Evolutionary conservation across 2,888 invertebrate genomes (phyloP).

Genomic region (Calliopum simillimum): DNA sequence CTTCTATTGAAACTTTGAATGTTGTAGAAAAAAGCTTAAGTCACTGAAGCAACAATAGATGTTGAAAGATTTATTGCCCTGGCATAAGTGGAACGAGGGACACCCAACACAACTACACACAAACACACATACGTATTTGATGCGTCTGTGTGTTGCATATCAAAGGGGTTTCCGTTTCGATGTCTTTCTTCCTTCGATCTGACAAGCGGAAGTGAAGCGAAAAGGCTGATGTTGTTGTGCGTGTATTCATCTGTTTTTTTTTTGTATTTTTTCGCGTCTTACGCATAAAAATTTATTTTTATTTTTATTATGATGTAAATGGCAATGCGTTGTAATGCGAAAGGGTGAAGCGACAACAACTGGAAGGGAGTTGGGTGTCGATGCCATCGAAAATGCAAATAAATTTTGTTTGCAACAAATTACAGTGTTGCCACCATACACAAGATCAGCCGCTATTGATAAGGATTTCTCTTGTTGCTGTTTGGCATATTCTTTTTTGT

Average conservation of each 20-base stretch:
- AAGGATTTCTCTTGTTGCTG: slow-evolving; percentile 19
- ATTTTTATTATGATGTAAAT: slow-evolving; percentile 55
- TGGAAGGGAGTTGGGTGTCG: slow-evolving; percentile 11
- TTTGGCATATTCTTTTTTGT: no score
- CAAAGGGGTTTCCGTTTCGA: no score
- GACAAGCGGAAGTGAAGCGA: slow-evolving; percentile 18
- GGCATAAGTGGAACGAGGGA: no score
- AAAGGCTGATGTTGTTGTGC: slow-evolving; percentile 31
- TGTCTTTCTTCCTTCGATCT: no score
- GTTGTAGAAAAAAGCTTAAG: no score
- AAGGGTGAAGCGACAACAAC: neutral
- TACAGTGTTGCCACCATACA: slow-evolving; percentile 17
- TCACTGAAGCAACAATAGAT: no score
- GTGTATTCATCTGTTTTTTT: neutral
- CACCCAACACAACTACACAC: no score
- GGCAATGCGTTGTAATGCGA: slow-evolving; percentile 18
- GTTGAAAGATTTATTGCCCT: no score
- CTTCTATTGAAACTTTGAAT: no score
- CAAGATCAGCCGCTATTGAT: slow-evolving; percentile 16
- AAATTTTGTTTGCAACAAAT: slow-evolving; percentile 39
- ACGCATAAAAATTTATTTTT: slow-evolving; percentile 59
- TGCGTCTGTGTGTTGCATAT: no score
- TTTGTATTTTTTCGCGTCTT: slow-evolving; percentile 43
- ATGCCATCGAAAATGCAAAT: slow-evolving; percentile 17
- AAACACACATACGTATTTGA: no score